A percentile compares a stretch with the other conserved stretches of the same genome.
Conservation (phyloP, 2,888 invertebrate species). For the Harmothoe impar region DNA sequence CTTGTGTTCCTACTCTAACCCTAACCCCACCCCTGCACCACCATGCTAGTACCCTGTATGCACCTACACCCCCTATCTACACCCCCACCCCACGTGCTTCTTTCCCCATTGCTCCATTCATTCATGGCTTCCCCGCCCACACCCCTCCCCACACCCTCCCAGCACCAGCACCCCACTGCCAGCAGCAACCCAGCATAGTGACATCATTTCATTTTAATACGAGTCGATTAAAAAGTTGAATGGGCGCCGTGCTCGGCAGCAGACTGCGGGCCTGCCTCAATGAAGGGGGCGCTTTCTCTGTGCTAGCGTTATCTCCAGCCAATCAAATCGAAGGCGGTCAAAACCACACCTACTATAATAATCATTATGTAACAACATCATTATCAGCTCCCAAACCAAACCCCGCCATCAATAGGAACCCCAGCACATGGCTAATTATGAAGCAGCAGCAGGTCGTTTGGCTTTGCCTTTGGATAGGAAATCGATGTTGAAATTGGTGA, state of each 20-base stretch:
- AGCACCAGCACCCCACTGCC: background rate
- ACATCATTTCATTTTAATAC: slow-evolving; percentile 57
- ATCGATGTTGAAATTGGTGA: background rate
- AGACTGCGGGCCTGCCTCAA: no score
- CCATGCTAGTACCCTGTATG: background rate
- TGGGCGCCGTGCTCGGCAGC: background rate
- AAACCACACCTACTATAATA: slow-evolving; percentile 27
- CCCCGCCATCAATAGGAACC: background rate
- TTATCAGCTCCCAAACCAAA: background rate
- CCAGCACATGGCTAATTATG: slow-evolving; percentile 46
- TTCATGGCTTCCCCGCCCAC: slow-evolving; percentile 41
- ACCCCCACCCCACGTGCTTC: slow-evolving; percentile 5
- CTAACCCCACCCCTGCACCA: background rate
- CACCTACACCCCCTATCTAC: background rate
- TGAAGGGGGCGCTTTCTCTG: background rate
- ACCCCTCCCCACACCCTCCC: background rate
- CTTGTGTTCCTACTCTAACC: background rate
- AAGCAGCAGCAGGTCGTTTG: background rate
- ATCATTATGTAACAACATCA: slow-evolving; percentile 53
- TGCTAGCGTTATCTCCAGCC: slow-evolving; percentile 30
- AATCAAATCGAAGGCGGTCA: slow-evolving; percentile 58
- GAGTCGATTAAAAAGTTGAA: slow-evolving; percentile 53
- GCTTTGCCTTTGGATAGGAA: background rate
- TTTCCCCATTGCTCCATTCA: slow-evolving; percentile 5
- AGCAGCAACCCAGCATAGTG: slow-evolving; percentile 29